Conservation (phyloP, 1,140 invertebrate genomes). For the Theocolax elegans region DNA sequence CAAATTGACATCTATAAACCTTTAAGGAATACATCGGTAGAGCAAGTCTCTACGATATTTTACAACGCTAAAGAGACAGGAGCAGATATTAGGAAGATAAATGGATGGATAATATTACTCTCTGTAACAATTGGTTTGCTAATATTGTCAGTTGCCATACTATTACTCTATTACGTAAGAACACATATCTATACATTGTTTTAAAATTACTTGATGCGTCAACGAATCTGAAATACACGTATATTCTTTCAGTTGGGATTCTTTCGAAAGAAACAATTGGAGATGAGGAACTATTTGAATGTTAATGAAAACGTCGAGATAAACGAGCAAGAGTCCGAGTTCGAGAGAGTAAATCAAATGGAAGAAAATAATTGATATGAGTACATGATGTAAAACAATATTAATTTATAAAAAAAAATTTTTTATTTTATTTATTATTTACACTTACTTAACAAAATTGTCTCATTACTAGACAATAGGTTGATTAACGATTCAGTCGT, state of each 20-base stretch:
- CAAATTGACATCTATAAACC: background rate
- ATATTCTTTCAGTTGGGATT: constrained; percentile 49
- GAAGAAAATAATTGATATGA: background rate
- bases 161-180: constrained; percentile 52
- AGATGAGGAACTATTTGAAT: constrained; percentile 44
- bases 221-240: background rate
- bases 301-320: background rate
- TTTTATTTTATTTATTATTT: constrained; percentile 40
- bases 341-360: background rate
- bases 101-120: constrained; percentile 56
- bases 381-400: background rate
- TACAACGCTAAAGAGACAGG: constrained; percentile 42
- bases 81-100: constrained; percentile 43
- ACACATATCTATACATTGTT: too few relatives aligned
- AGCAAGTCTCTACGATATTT: constrained; percentile 53
- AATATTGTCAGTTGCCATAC: constrained; percentile 51
- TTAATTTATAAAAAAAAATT: constrained; percentile 27
- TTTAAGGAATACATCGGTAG: background rate
- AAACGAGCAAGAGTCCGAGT: background rate
- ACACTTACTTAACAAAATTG: constrained; percentile 36
- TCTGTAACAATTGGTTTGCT: constrained; percentile 58
- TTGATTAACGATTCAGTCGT: constrained; percentile 35
- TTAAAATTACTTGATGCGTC: too few relatives aligned
- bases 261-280: constrained; percentile 52
- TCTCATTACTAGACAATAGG: constrained; percentile 22